Percentiles rank a stretch among this genome's conserved stretches.
These are phyloP conservation scores for Eumerus sabulonum DNA, from an alignment of 2,888 invertebrate species.

Conservation along the genomic window DNA sequence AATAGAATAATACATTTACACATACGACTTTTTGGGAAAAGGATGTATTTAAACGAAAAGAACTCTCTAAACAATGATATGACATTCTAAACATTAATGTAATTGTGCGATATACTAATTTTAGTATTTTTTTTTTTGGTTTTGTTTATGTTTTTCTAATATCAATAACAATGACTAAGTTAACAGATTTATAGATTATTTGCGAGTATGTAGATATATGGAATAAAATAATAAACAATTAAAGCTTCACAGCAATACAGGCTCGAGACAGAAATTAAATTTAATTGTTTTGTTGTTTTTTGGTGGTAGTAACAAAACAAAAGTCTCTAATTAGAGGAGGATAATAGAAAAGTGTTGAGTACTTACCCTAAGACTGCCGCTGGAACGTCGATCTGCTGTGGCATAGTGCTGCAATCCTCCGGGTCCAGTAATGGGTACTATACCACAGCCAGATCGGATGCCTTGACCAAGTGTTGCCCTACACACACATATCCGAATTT, in stretches of 20 bases:
- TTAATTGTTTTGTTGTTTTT: constrained; percentile 21
- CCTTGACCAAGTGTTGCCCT: constrained; percentile 80
- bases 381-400: constrained; percentile 78
- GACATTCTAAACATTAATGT: constrained; percentile 61
- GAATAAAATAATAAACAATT: constrained; percentile 71
- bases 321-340: constrained; percentile 34
- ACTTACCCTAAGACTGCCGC: constrained; percentile 78
- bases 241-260: constrained; percentile 77
- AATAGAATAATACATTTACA: constrained; percentile 48
- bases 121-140: constrained; percentile 26
- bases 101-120: constrained; percentile 45
- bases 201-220: constrained; percentile 34
- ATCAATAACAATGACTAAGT: constrained; percentile 5
- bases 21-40: constrained; percentile 1
- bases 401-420: constrained; percentile 79
- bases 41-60: constrained; percentile 27
- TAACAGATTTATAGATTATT: constrained; percentile 39
- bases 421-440: constrained; percentile 78
- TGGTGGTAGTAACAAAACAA: not conserved
- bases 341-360: constrained; percentile 39
- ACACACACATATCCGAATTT: constrained; percentile 73
- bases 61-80: constrained; percentile 59
- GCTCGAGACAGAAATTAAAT: constrained; percentile 69
- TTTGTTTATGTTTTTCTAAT: too few species aligned
- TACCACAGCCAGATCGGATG: constrained; percentile 79